Evolutionary conservation across 1,140 invertebrate genomes (phyloP).

Genomic region (Pseudoatta argentina): DNA sequence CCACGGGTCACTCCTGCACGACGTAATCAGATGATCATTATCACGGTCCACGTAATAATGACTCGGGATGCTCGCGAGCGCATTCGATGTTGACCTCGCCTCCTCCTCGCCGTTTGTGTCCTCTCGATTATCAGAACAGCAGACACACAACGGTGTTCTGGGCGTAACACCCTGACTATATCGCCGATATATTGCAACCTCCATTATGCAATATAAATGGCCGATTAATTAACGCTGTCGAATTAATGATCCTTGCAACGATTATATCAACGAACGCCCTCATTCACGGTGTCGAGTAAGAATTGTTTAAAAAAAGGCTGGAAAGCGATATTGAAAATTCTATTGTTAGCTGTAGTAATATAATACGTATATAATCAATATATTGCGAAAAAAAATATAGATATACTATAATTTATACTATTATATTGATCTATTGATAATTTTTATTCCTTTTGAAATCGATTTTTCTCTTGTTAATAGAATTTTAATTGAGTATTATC

Average conservation of each 20-base stretch:
- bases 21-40: constrained; percentile 75
- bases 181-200: constrained; percentile 47
- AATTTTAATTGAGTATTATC: no score
- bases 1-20: constrained; percentile 61
- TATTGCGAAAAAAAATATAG: no score
- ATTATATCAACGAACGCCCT: background rate
- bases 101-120: constrained; percentile 5
- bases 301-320: background rate
- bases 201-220: constrained; percentile 36
- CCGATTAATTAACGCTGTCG: constrained; percentile 67
- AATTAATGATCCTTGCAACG: constrained; percentile 38
- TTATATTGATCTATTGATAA: no score
- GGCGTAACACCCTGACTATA: constrained; percentile 70
- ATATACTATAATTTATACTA: no score
- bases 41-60: constrained; percentile 69
- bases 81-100: background rate
- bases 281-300: background rate
- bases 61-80: constrained; percentile 33
- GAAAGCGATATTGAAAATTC: background rate
- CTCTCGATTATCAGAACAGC: constrained; percentile 55
- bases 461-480: no score
- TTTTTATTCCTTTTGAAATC: no score
- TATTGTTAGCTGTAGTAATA: background rate
- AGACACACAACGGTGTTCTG: constrained; percentile 60
- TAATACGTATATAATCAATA: no score